Conservation (phyloP, 2,113 vertebrate species). For the Engystomops pustulosus region DNA sequence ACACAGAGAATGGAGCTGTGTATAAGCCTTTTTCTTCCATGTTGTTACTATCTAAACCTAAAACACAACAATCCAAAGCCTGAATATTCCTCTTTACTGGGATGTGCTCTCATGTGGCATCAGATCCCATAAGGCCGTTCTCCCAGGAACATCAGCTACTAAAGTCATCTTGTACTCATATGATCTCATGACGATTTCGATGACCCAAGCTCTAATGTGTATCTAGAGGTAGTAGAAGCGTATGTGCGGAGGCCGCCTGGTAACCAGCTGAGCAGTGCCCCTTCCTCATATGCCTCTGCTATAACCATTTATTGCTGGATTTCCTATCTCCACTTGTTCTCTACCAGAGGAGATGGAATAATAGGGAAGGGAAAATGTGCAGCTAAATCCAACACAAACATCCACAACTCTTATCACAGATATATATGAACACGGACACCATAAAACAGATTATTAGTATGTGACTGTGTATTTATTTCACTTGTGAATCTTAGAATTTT, state of each 20-base stretch:
- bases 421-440: neutral
- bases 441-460: neutral
- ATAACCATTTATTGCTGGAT: neutral
- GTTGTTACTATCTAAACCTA: too few species aligned
- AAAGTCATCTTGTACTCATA: neutral
- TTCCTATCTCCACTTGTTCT: neutral
- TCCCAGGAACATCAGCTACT: neutral
- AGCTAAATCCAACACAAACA: slow-evolving; percentile 8
- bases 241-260: neutral
- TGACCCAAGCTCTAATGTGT: neutral
- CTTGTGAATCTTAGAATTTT: too few species aligned
- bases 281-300: neutral
- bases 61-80: too few species aligned
- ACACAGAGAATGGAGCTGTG: too few species aligned
- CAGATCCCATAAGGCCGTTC: too few species aligned
- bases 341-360: neutral
- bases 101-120: too few species aligned
- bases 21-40: too few species aligned
- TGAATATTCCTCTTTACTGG: too few species aligned
- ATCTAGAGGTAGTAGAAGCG: neutral
- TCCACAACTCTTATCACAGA: neutral
- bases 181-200: neutral
- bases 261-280: neutral
- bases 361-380: neutral
- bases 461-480: too few species aligned